phyloP scores from a whole-genome alignment of 2,113 vertebrate genomes.

The Origma solitaria region DNA sequence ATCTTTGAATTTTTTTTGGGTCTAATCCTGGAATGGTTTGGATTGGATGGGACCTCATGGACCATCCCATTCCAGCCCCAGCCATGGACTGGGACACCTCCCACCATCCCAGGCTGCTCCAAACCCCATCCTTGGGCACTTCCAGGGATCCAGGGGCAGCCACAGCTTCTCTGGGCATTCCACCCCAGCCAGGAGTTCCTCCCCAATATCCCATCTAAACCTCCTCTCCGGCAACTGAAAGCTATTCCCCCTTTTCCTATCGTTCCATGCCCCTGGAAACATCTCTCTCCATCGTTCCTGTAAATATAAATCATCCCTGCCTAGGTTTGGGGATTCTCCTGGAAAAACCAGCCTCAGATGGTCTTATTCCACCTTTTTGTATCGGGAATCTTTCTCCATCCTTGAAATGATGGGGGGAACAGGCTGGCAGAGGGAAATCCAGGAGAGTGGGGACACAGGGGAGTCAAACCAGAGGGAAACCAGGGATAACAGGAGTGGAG shows the following conservation, averaged over 20 bases:
- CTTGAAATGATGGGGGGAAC: background rate
- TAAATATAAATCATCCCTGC: background rate
- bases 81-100: background rate
- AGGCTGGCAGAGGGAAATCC: background rate
- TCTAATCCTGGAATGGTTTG: fast-evolving
- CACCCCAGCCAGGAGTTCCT: background rate
- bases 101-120: background rate
- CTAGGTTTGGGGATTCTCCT: background rate
- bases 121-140: background rate
- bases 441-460: background rate
- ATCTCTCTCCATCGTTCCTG: background rate
- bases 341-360: background rate
- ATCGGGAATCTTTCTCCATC: background rate
- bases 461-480: background rate
- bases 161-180: background rate
- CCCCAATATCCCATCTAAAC: background rate
- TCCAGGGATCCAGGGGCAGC: background rate
- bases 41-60: background rate
- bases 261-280: background rate
- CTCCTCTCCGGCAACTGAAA: background rate
- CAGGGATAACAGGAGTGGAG: fast-evolving
- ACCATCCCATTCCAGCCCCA: background rate
- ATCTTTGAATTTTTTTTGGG: background rate
- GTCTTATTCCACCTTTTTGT: background rate
- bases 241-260: background rate